Evolutionary conservation across 1,140 invertebrate genomes (phyloP).

Genomic region (Aphaenogaster rudis): DNA sequence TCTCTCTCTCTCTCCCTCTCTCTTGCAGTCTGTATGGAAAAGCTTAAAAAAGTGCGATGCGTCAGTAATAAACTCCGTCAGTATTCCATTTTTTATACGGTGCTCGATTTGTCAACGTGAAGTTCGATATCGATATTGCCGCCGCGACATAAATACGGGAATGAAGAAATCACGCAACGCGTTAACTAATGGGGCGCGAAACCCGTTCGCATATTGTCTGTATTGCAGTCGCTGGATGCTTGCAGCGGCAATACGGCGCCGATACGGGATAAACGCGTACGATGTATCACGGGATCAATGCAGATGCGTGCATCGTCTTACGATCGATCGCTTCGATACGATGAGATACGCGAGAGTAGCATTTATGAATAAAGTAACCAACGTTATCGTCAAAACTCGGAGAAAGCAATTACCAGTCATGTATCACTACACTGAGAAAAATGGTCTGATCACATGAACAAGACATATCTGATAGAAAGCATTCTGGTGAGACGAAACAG

Average conservation of each 20-base stretch:
- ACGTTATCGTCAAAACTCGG: neutral
- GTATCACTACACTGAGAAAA: neutral
- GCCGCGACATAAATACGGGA: constrained; percentile 15
- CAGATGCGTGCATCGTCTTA: constrained; percentile 9
- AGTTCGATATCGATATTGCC: constrained; percentile 21
- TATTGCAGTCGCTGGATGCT: neutral
- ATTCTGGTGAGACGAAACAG: too few relatives aligned
- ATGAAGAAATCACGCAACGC: neutral
- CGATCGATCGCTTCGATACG: constrained; percentile 4
- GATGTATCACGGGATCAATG: constrained; percentile 21
- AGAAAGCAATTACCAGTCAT: too few relatives aligned
- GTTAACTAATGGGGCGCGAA: constrained; percentile 12
- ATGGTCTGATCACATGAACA: too few relatives aligned
- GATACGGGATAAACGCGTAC: constrained; percentile 20
- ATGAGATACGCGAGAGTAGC: neutral
- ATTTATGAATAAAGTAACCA: neutral
- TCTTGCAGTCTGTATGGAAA: neutral
- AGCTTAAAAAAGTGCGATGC: constrained; percentile 30
- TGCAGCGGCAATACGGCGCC: neutral
- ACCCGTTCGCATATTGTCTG: neutral
- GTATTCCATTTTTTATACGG: constrained; percentile 41
- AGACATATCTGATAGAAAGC: too few relatives aligned
- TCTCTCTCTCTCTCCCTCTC: neutral
- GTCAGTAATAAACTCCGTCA: constrained; percentile 31
- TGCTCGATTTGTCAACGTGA: constrained; percentile 45